Base-by-base conservation (phyloP, 1,140 invertebrate genomes). In the Drosophila repleta region DNA sequence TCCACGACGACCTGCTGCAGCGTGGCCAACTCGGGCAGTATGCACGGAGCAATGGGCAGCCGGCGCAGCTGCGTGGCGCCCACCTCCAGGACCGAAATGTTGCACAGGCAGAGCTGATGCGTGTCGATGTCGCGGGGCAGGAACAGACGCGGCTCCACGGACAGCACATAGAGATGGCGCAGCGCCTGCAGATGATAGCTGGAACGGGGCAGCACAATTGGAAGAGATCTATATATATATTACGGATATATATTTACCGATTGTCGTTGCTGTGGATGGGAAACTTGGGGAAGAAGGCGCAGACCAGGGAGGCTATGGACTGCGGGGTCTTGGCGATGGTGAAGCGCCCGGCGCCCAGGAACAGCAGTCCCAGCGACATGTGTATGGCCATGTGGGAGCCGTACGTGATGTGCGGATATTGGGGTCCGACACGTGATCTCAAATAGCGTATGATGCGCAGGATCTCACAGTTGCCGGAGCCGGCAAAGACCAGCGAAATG, bases 211-310 rank as follows among this genome's bases (percentile, higher is more conserved):
- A 35, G n/a, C 32, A 13, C 4, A 43, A 15, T 17, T 17, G 7
- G 7, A 17, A 43, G 17, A 17, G 6, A 15, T 17, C 4, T 17
- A 43, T 2, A 43, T 43, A 43, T 41, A 43, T 43, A 15, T 15
- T 39, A 39, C 4, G 15, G 4, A 39, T 39, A 39, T 15, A n/a
- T 3, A 39, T n/a, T 48, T 11, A 85, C 82, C 90, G 95, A 92
- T 99, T 99, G 90, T 99, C 98, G 90, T 97, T 97, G 83, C 96
- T 98, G 91, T 99, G 97, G 3, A 96, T 97, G 45, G 98, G 98
- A 92, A 98, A 99, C 92, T 98, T 98, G 3, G 98, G 98, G 93
- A 98, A 99, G 91, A 99, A 96, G 1, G 98, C 96, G 90, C 96
- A 97, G 37, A 99, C 93, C 37, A 99, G 92, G 0, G 97, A 96